Evolutionary conservation across 2,113 vertebrate genomes (phyloP), one percentile per base, ranked within the genome.

Genomic region (Rattus norvegicus): DNA sequence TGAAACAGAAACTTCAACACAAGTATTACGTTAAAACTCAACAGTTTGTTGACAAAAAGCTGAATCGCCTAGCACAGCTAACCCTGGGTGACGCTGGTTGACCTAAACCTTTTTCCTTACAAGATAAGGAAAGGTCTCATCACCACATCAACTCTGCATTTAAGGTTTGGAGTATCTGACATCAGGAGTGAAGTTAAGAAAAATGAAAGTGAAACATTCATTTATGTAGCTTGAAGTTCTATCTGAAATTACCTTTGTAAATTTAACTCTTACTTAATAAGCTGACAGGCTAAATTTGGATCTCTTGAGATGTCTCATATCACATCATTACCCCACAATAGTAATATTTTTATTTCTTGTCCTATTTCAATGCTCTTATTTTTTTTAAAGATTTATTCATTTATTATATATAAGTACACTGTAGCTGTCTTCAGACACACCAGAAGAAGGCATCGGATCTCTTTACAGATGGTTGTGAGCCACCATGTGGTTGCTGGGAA

Each of bases 41-140:
- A 94, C 56, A 94, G 73, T 79, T 16, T 93, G 81, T 90, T 92
- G 88, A 97, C 36, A 89, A 67, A 83, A 94, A n/a, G 72, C 30
- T 75, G 52, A 92, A 75, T 93, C 93, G 84, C 87, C 79, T 90
- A 88, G 91, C n/a, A 43, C 5, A 77, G 10, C 52, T 79, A 80
- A 93, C 73, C 67, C 69, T 30, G 20, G 19, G 22, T 76, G 54
- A 79, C 90, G 87, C 81, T 79, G 65, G 94, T 80, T 95, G 88
- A 77, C 86, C 76, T 24, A 24, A 79, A 95, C 63, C 72, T 96
- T 95, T 43, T 93, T n/a, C 8, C 33, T 95, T 93, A 87, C 33
- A 93, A 92, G 83, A 91, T 91, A 83, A 90, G 22, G 88, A 95
- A 96, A 43, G 89, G 39, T 69, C 67, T 94, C 86, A 88, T 91